Percentiles rank a stretch among this genome's conserved stretches.
phyloP scores from a whole-genome alignment of 2,797 vertebrate genomes.

The Schizopygopsis malacanthus region DNA sequence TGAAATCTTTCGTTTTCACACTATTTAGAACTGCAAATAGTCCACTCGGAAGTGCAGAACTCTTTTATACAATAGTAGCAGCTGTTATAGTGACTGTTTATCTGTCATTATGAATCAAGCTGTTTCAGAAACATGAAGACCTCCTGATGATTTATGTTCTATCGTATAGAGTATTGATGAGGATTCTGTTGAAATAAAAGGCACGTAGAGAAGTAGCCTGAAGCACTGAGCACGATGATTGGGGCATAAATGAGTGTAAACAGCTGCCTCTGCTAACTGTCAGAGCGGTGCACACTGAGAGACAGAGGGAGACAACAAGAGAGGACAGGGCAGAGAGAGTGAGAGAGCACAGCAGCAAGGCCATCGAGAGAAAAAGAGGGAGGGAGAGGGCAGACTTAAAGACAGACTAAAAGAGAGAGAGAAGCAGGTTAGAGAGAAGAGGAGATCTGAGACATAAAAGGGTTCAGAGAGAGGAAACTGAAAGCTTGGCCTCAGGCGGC shows the following conservation, averaged over 20 bases:
- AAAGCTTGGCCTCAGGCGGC: conserved; percentile 47
- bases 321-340: conserved; percentile 58
- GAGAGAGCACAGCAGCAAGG: conserved; percentile 31
- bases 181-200: conserved; percentile 39
- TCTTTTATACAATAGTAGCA: conserved; percentile 15
- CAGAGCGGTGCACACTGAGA: conserved; percentile 66
- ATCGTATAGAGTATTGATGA: conserved; percentile 27
- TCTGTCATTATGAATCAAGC: conserved; percentile 4
- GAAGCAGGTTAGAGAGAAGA: conserved; percentile 29
- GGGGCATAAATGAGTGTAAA: conserved; percentile 81
- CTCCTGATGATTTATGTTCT: background rate
- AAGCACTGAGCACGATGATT: conserved; percentile 69
- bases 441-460: conserved; percentile 25
- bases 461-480: conserved; percentile 31
- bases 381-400: conserved; percentile 16
- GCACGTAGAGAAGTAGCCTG: conserved; percentile 51
- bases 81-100: background rate
- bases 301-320: conserved; percentile 65
- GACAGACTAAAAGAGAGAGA: conserved; percentile 31
- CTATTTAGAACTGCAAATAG: background rate
- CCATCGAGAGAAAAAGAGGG: background rate
- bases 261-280: conserved; percentile 81
- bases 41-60: background rate
- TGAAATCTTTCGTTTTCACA: background rate
- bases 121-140: conserved; percentile 7